Conservation (phyloP, 2,888 invertebrate genomes). For the Ypsolopha scabrella region DNA sequence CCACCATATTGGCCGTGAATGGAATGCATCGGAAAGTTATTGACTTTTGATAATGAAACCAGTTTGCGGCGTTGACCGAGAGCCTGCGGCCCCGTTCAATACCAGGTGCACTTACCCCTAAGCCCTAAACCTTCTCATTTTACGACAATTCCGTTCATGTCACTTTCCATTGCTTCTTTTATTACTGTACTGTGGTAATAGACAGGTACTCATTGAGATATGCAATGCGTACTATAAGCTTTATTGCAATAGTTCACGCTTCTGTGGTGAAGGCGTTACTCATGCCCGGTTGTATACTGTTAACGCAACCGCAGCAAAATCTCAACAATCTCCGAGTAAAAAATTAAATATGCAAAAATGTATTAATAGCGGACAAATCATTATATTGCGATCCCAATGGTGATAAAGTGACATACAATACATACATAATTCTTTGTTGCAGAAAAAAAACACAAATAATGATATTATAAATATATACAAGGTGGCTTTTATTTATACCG, state of each 20-base stretch:
- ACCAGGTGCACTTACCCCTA: slow-evolving; percentile 43
- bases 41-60: slow-evolving; percentile 71
- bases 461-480: too few relatives aligned
- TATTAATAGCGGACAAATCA: neutral
- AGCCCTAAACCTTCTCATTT: slow-evolving; percentile 19
- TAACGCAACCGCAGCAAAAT: neutral
- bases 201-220: neutral
- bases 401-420: too few relatives aligned
- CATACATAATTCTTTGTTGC: too few relatives aligned
- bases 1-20: slow-evolving; percentile 52
- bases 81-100: slow-evolving; percentile 59
- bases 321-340: neutral
- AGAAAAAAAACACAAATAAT: too few relatives aligned
- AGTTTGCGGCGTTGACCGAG: slow-evolving; percentile 62
- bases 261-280: neutral
- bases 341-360: neutral
- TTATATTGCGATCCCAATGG: too few relatives aligned
- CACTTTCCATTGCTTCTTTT: slow-evolving; percentile 35
- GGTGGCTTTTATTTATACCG: too few relatives aligned
- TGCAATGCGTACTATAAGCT: neutral
- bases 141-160: slow-evolving; percentile 19
- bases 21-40: slow-evolving; percentile 67
- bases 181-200: slow-evolving; percentile 8
- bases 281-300: neutral
- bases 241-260: neutral